Percentiles rank a stretch among this genome's conserved stretches.
Conservation (phyloP, 1,140 invertebrate species). For the Metaphire vulgaris region DNA sequence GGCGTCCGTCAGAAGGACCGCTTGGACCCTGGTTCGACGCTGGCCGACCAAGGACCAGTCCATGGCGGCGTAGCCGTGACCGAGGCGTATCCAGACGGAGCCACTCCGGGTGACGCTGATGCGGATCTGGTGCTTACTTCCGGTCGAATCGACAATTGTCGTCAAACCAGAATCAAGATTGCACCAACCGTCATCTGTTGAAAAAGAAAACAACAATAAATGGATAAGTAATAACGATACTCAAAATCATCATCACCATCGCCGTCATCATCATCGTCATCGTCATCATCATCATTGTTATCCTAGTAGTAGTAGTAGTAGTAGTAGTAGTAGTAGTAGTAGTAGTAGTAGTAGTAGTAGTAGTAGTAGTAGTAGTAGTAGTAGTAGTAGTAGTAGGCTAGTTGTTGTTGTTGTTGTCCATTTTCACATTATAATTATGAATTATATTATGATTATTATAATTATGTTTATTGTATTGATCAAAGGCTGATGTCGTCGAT, state of each 20-base stretch:
- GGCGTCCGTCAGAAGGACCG: neutral
- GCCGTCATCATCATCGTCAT: neutral
- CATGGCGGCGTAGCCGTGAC: conserved; percentile 13
- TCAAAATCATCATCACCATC: neutral
- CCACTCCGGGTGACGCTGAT: conserved; percentile 26
- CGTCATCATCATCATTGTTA: neutral
- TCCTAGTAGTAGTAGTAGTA: neutral
- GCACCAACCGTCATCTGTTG: conserved; percentile 20
- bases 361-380: conserved; percentile 3
- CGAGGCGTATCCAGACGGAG: conserved; percentile 22
- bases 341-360: conserved; percentile 2
- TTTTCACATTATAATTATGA: too few species aligned
- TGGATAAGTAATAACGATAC: too few species aligned
- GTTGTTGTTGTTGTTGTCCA: neutral
- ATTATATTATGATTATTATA: too few species aligned
- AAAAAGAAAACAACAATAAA: neutral
- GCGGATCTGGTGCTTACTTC: conserved; percentile 9
- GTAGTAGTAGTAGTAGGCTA: conserved; percentile 2
- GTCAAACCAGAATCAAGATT: conserved; percentile 25
- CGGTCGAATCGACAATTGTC: conserved; percentile 17
- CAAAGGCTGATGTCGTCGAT: too few species aligned
- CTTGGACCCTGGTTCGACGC: conserved; percentile 1
- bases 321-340: conserved; percentile 2
- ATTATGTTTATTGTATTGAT: too few species aligned
- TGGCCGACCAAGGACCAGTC: conserved; percentile 23